Percentiles rank a stretch among this genome's conserved stretches.
Evolutionary conservation across 2,113 vertebrate genomes (phyloP).

Genomic region (Misgurnus anguillicaudatus): DNA sequence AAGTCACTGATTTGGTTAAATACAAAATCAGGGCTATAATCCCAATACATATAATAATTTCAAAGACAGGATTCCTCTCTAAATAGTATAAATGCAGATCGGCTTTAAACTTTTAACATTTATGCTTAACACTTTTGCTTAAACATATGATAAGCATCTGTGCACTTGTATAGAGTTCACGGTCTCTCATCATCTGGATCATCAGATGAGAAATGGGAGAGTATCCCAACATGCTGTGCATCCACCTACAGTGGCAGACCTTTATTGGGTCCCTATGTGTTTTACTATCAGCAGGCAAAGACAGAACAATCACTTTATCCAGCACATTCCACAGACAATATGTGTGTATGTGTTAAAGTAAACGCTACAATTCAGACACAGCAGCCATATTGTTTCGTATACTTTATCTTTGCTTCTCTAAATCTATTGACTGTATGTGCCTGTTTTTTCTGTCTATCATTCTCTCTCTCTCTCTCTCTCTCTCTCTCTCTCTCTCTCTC

Average conservation of each 20-base stretch:
- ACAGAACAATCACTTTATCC: slow-evolving; percentile 52
- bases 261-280: slow-evolving; percentile 59
- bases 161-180: neutral
- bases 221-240: slow-evolving; percentile 49
- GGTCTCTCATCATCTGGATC: slow-evolving; percentile 36
- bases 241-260: slow-evolving; percentile 61
- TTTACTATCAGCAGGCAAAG: slow-evolving; percentile 61
- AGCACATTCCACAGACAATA: slow-evolving; percentile 60
- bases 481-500: slow-evolving; percentile 13
- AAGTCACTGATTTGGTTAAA: too few relatives aligned
- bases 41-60: too few relatives aligned
- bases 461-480: slow-evolving; percentile 1
- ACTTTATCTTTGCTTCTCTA: neutral
- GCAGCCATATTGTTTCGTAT: neutral
- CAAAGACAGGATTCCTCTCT: too few relatives aligned
- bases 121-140: too few relatives aligned
- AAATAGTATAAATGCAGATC: too few relatives aligned
- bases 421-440: slow-evolving; percentile 21
- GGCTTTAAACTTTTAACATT: too few relatives aligned
- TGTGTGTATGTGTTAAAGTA: slow-evolving; percentile 47
- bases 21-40: too few relatives aligned
- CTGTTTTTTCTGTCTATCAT: neutral
- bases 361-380: neutral
- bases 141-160: neutral
- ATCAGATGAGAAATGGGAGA: slow-evolving; percentile 60